Percentiles rank a stretch among this genome's conserved stretches.
Conservation (phyloP, 2,113 vertebrate species). For the Urocolius indicus region DNA sequence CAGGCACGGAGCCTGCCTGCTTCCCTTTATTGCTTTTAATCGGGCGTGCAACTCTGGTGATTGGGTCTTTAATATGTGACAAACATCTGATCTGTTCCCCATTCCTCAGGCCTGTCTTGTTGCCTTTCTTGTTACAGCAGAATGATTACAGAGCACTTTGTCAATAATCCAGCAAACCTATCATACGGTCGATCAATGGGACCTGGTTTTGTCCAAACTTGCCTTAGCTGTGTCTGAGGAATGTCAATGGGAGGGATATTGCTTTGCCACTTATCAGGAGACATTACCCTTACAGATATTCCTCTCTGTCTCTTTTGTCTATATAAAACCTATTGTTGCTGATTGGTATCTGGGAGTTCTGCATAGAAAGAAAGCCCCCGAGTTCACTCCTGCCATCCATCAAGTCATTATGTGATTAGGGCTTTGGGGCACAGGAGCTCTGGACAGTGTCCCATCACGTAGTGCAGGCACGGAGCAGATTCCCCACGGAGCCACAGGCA, state of each 20-base stretch:
- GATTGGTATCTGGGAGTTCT: not conserved
- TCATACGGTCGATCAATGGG: not conserved
- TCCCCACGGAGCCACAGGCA: not conserved
- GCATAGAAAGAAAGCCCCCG: not conserved
- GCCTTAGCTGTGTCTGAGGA: not conserved
- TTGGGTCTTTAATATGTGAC: slow-evolving; percentile 52
- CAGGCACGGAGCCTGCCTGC: not conserved
- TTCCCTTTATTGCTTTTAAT: slow-evolving; percentile 32
- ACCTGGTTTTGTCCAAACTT: not conserved
- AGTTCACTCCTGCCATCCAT: not conserved
- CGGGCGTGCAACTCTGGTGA: not conserved
- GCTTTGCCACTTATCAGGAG: not conserved
- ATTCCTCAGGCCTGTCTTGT: slow-evolving; percentile 33
- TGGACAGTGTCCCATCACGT: not conserved
- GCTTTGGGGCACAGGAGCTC: not conserved
- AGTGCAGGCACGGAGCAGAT: not conserved
- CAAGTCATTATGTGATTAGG: accelerated
- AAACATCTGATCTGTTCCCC: slow-evolving; percentile 20
- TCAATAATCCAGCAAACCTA: slow-evolving; percentile 37
- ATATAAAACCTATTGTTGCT: not conserved
- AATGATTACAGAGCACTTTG: slow-evolving; percentile 41
- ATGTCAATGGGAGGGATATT: not conserved
- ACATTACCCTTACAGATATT: not conserved
- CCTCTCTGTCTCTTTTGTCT: not conserved
- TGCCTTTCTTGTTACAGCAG: slow-evolving; percentile 47